These are phyloP conservation scores for Muscicapa adusta DNA, from an alignment of 2,113 vertebrate species.

Conservation along the genomic window DNA sequence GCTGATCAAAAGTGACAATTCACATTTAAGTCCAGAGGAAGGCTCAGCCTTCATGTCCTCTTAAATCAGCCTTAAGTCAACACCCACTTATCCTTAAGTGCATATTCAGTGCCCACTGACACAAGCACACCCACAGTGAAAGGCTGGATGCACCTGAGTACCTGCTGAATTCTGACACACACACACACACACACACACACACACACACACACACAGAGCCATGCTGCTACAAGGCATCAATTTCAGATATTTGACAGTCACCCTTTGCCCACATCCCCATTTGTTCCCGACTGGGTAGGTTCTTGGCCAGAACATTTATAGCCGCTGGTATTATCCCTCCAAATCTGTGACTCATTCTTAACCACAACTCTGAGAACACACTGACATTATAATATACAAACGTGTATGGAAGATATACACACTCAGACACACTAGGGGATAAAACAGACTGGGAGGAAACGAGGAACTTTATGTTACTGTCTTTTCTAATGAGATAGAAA, in stretches of 20 bases:
- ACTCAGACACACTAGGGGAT: slow-evolving; percentile 37
- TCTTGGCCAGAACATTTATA: not conserved
- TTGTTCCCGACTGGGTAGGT: not conserved
- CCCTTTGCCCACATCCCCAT: not conserved
- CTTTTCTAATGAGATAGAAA: slow-evolving; percentile 62
- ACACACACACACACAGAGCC: accelerated
- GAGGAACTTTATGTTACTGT: slow-evolving; percentile 34
- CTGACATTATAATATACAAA: slow-evolving; percentile 24
- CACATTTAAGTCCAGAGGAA: not conserved
- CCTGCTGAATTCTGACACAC: not conserved
- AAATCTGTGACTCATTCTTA: not conserved
- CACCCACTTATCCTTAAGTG: accelerated
- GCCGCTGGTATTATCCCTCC: not conserved
- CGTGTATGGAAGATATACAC: not conserved
- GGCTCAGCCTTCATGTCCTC: not conserved
- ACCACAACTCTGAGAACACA: slow-evolving; percentile 9
- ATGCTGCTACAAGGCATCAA: not conserved
- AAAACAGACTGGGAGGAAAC: slow-evolving; percentile 27
- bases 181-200: accelerated
- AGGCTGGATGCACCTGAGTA: accelerated
- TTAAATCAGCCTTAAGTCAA: not conserved
- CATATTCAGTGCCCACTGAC: not conserved
- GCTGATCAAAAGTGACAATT: not conserved
- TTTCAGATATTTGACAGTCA: not conserved
- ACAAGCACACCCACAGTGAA: not conserved